These are phyloP conservation scores for Hirtodrosophila cameraria DNA, from an alignment of 2,888 invertebrate species.

Conservation along the genomic window DNA sequence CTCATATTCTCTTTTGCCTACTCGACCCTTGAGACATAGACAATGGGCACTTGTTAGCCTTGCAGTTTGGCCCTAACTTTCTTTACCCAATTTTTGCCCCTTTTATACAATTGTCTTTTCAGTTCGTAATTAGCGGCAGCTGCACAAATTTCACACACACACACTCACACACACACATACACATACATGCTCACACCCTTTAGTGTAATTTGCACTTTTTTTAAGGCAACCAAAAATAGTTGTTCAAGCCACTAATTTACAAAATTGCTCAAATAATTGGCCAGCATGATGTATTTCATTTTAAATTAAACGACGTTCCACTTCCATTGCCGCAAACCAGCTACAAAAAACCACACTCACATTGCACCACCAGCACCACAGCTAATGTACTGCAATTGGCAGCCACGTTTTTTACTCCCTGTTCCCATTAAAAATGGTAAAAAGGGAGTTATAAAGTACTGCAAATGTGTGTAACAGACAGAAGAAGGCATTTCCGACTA, in stretches of 20 bases:
- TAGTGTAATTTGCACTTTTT: slow-evolving; percentile 61
- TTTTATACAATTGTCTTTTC: slow-evolving; percentile 46
- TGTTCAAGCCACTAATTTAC: slow-evolving; percentile 65
- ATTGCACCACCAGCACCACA: slow-evolving; percentile 39
- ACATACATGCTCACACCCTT: slow-evolving; percentile 5
- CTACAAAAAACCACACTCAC: slow-evolving; percentile 25
- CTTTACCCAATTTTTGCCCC: slow-evolving; percentile 25
- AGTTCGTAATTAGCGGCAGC: slow-evolving; percentile 60
- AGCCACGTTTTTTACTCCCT: too few relatives aligned
- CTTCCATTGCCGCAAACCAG: slow-evolving; percentile 20
- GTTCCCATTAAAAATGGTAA: too few relatives aligned
- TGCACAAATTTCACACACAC: slow-evolving; percentile 42
- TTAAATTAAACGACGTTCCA: slow-evolving; percentile 60
- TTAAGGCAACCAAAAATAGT: slow-evolving; percentile 41
- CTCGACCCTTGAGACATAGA: slow-evolving; percentile 66
- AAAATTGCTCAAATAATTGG: slow-evolving; percentile 75
- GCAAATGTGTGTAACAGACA: too few relatives aligned
- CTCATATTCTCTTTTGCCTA: slow-evolving; percentile 52
- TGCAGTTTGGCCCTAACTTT: slow-evolving; percentile 36
- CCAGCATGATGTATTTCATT: slow-evolving; percentile 67
- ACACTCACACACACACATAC: slow-evolving; percentile 7
- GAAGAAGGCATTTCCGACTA: too few relatives aligned
- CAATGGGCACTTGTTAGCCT: slow-evolving; percentile 62
- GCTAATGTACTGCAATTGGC: slow-evolving; percentile 62
- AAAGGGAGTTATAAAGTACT: too few relatives aligned